Conservation (phyloP, 2,797 vertebrate genomes). For the Argentina silus region DNA sequence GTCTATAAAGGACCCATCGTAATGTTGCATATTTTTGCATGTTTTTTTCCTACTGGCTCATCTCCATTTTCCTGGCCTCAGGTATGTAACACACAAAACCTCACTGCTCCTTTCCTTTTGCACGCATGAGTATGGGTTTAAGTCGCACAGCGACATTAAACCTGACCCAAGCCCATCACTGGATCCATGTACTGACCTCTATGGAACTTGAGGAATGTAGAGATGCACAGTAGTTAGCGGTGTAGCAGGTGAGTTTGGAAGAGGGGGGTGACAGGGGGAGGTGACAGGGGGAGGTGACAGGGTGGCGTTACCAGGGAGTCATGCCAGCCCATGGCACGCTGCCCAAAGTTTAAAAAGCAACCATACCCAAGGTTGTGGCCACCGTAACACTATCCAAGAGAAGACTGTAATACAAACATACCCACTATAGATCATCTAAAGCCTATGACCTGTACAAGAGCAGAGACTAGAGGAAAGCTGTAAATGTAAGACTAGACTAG, state of each 20-base stretch:
- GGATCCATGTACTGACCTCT: conserved; percentile 53
- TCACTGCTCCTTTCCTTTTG: not conserved
- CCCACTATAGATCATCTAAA: conserved; percentile 26
- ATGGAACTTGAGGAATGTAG: conserved; percentile 61
- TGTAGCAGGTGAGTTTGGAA: conserved; percentile 54
- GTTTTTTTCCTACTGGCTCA: not conserved
- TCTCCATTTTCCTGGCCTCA: not conserved
- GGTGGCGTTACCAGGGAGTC: not conserved
- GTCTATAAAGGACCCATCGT: not conserved
- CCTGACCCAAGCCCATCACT: conserved; percentile 30
- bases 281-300: not conserved
- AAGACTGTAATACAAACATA: conserved; percentile 44
- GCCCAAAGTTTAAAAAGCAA: conserved; percentile 33
- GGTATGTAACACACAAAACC: not conserved
- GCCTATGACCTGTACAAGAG: not conserved
- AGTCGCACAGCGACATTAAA: not conserved
- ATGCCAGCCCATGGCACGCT: conserved; percentile 38
- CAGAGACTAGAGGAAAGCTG: conserved; percentile 15
- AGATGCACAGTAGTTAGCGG: not conserved
- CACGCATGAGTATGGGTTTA: not conserved
- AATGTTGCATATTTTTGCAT: not conserved
- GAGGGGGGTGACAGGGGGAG: conserved; percentile 11
- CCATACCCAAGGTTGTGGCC: conserved; percentile 23
- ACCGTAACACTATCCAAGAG: conserved; percentile 35
- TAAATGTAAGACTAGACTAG: not conserved